These are phyloP conservation scores for Brachionus rotundiformis DNA, from an alignment of 1,140 invertebrate species.

Conservation along the genomic window DNA sequence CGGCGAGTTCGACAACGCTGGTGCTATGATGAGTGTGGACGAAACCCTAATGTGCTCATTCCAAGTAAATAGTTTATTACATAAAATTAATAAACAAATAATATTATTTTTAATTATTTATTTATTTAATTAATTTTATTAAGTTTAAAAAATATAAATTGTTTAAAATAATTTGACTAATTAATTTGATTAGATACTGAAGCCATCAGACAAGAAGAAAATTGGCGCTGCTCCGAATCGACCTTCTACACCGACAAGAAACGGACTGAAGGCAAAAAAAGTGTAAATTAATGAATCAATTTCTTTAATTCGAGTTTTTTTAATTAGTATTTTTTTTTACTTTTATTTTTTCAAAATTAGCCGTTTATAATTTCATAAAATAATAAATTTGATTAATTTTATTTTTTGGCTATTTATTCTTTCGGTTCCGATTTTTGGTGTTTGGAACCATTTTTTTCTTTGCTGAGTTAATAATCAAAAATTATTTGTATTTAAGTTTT, in stretches of 20 bases:
- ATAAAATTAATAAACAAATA: too few relatives aligned
- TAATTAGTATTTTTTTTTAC: background rate
- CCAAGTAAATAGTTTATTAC: slow-evolving; percentile 64
- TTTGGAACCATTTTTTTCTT: background rate
- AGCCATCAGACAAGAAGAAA: slow-evolving; percentile 50
- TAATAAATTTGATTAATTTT: background rate
- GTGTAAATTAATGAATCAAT: background rate
- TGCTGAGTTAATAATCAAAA: too few relatives aligned
- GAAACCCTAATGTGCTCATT: slow-evolving; percentile 99
- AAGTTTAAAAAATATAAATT: background rate
- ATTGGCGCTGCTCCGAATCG: background rate
- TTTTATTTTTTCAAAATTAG: background rate
- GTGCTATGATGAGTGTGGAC: slow-evolving; percentile 99
- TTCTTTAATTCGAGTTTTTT: background rate
- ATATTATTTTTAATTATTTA: background rate
- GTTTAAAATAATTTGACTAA: background rate
- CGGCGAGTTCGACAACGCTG: slow-evolving; percentile 98
- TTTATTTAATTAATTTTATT: background rate
- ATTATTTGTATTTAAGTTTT: background rate
- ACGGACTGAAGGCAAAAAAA: slow-evolving; percentile 34
- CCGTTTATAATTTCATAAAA: background rate
- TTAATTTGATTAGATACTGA: slow-evolving; percentile 48
- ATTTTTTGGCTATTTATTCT: background rate
- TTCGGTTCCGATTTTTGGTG: background rate
- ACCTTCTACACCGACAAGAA: slow-evolving; percentile 32